phyloP scores from a whole-genome alignment of 2,888 invertebrate species.

The Ypsolopha sequella region DNA sequence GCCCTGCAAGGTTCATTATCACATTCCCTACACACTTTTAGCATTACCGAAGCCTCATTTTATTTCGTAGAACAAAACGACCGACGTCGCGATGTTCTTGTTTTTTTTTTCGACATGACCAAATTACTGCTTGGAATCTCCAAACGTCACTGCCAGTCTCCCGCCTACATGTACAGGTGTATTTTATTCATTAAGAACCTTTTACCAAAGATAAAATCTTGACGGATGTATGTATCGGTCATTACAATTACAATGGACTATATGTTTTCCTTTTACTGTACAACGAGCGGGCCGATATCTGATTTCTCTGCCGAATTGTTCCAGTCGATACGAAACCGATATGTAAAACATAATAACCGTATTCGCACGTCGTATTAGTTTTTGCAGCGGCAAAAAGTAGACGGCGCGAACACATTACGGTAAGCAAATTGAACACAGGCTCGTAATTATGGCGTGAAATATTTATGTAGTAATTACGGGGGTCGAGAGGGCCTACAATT shows the following conservation, averaged over 20 bases:
- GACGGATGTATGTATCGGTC: slow-evolving; percentile 53
- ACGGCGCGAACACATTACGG: slow-evolving; percentile 45
- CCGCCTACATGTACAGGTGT: slow-evolving; percentile 34
- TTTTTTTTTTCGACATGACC: background rate
- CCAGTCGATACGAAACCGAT: slow-evolving; percentile 39
- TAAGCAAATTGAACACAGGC: slow-evolving; percentile 49
- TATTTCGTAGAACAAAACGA: background rate
- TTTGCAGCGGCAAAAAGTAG: slow-evolving; percentile 40
- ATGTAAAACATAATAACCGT: slow-evolving; percentile 60
- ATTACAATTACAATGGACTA: slow-evolving; percentile 46
- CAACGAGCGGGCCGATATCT: slow-evolving; percentile 50
- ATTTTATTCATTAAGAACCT: slow-evolving; percentile 45
- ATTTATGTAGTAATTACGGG: slow-evolving; percentile 44
- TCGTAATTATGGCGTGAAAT: slow-evolving; percentile 48
- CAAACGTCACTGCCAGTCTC: slow-evolving; percentile 37
- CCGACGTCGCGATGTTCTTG: background rate
- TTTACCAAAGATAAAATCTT: slow-evolving; percentile 61
- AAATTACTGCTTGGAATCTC: slow-evolving; percentile 21
- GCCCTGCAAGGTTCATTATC: background rate
- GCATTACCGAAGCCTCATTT: background rate
- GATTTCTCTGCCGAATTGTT: slow-evolving; percentile 25
- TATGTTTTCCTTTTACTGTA: slow-evolving; percentile 36
- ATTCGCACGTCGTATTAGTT: slow-evolving; percentile 47
- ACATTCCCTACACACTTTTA: background rate
- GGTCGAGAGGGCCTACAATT: slow-evolving; percentile 30